phyloP scores from a whole-genome alignment of 2,113 vertebrate species.

The Datnioides undecimradiatus region DNA sequence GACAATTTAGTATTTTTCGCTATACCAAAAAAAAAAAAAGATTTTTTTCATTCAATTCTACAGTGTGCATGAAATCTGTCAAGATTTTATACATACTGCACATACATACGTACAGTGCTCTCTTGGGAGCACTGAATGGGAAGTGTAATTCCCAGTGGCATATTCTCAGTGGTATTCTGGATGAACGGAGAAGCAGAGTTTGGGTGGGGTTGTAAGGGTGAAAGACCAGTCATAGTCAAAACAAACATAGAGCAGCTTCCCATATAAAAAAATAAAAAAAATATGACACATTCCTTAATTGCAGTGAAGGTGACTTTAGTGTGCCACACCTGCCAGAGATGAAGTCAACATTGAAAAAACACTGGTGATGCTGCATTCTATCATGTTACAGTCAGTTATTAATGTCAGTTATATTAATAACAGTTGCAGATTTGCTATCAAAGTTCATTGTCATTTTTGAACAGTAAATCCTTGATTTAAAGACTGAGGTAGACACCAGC shows the following conservation, averaged over 20 bases:
- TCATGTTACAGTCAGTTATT: neutral
- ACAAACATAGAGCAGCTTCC: constrained; percentile 23
- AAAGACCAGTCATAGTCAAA: neutral
- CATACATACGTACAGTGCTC: neutral
- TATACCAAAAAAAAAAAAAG: too few relatives aligned
- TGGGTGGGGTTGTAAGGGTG: neutral
- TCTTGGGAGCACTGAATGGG: neutral
- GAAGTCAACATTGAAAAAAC: neutral
- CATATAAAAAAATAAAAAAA: constrained; percentile 28
- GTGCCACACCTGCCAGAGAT: neutral
- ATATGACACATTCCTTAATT: neutral
- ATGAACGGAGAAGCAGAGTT: neutral
- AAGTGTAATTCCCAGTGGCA: neutral
- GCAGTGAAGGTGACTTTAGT: neutral
- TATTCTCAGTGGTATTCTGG: neutral
- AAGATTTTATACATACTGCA: neutral
- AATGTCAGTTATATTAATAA: too few relatives aligned
- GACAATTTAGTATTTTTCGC: too few relatives aligned
- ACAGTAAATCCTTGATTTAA: neutral
- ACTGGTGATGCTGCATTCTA: too few relatives aligned
- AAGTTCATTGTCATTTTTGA: neutral
- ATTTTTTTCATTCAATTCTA: neutral
- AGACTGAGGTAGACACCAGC: neutral
- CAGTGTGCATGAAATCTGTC: neutral
- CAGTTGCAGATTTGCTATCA: neutral